Base-by-base conservation (phyloP, 2,113 vertebrate species). In the Epinephelus lanceolatus region DNA sequence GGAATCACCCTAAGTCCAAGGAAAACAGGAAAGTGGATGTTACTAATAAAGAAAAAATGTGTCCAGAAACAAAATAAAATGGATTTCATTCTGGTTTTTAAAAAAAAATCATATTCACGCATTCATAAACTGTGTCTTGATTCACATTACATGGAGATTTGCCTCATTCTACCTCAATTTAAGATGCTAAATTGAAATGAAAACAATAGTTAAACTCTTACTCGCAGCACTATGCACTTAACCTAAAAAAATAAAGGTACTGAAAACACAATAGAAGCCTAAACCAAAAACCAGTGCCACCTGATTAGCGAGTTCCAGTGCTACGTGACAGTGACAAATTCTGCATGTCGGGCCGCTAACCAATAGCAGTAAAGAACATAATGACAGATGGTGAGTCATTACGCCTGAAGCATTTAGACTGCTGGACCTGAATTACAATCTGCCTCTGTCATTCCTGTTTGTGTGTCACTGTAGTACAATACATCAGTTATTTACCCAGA, bases 301-400 rank as follows among this genome's bases (percentile, higher is more conserved):
- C 68, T 71, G 71, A 86, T 71, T 6, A 74, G 15, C 7, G 5
- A 23, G 77, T 76, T 78, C 3, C 27, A 59, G 17, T 19, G 5
- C 33, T 4, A 10, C 12, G 13, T 59, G 74, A 40, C 57, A 47
- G 68, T 0, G 4, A 52, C 47, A 67, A 61, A 62, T 49, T 52
- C 25, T 47, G 27, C 80, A 70, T 69, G 65, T 76, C 10, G 51
- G 40, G 83, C 85, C 45, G 0, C 25, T 71, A 69, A 76, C 68
- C 45, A 60, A 61, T 53, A 65, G 37, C 27, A 78, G 23, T 80
- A 71, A 76, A 74, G 63, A 71, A 68, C 55, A 51, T 63, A 77
- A 83, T 76, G 67, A 87, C 72, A 63, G 77, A 74, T 71, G 84
- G 81, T 71, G 74, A 76, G 63, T 82, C 86, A 83, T 82, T 73